These are phyloP conservation scores for Enteromius fasciolatus DNA, from an alignment of 2,797 vertebrate species.

Conservation along the genomic window DNA sequence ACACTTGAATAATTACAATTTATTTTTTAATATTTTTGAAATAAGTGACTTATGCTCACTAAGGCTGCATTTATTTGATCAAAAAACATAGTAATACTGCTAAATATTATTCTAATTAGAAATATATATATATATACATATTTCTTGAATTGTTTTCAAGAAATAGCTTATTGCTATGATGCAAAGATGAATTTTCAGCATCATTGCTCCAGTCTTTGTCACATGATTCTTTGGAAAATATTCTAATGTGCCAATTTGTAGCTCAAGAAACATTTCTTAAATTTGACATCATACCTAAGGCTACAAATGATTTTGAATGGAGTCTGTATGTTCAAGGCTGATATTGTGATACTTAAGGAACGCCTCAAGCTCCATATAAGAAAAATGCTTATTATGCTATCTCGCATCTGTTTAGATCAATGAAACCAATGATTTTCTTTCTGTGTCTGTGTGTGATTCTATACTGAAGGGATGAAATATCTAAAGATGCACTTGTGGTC, in stretches of 20 bases:
- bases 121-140: too few species aligned
- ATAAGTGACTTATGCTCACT: too few species aligned
- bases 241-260: background rate
- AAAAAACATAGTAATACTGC: too few species aligned
- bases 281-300: background rate
- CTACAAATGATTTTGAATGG: background rate
- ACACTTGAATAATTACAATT: too few species aligned
- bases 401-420: background rate
- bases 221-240: background rate
- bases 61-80: too few species aligned
- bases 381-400: constrained; percentile 3
- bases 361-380: background rate
- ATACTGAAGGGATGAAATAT: background rate
- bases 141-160: background rate
- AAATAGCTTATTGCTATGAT: background rate
- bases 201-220: background rate
- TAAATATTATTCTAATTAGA: too few species aligned
- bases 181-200: background rate
- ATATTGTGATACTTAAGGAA: background rate
- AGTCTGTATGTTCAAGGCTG: background rate
- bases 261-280: background rate
- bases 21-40: too few species aligned
- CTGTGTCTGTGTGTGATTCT: background rate
- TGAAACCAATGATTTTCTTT: background rate
- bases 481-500: background rate